phyloP scores from a whole-genome alignment of 37 sponge, comb jelly and placozoan species.

The Chondrilla cf. caribensis region DNA sequence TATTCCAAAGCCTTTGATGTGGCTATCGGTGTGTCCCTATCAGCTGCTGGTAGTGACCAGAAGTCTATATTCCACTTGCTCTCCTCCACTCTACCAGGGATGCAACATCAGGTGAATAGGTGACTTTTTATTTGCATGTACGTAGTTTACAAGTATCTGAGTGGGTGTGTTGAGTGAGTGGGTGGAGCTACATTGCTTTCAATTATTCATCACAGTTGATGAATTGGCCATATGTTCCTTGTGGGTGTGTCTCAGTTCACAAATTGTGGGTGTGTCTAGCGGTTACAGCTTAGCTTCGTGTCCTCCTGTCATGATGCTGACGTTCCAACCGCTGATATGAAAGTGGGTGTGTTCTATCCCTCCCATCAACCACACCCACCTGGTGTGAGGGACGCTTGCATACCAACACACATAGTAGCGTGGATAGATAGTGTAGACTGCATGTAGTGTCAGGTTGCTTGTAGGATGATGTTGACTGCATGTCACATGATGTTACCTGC shows the following conservation, averaged over 20 bases:
- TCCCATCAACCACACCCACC: neutral
- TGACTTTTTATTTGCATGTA: too few relatives aligned
- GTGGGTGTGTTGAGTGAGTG: too few relatives aligned
- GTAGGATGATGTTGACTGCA: neutral
- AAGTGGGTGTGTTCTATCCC: constrained; percentile 1
- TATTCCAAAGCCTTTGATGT: neutral
- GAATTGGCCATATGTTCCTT: too few relatives aligned
- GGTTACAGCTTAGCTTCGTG: neutral
- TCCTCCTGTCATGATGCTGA: neutral
- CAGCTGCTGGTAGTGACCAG: neutral
- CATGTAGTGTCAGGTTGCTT: too few relatives aligned
- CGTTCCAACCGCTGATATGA: constrained; percentile 9
- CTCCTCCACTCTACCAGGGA: constrained; percentile 24
- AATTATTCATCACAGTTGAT: neutral
- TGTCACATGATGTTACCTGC: neutral
- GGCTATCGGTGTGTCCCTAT: neutral
- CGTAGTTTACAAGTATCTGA: too few relatives aligned
- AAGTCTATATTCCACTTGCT: neutral
- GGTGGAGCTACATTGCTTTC: too few relatives aligned
- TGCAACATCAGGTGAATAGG: constrained; percentile 38
- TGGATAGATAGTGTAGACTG: too few relatives aligned
- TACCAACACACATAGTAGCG: neutral
- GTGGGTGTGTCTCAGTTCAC: neutral
- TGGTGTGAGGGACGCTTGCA: constrained; percentile 7
- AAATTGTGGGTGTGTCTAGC: neutral